Conservation (phyloP, 2,113 vertebrate genomes). For the Podilymbus podiceps region DNA sequence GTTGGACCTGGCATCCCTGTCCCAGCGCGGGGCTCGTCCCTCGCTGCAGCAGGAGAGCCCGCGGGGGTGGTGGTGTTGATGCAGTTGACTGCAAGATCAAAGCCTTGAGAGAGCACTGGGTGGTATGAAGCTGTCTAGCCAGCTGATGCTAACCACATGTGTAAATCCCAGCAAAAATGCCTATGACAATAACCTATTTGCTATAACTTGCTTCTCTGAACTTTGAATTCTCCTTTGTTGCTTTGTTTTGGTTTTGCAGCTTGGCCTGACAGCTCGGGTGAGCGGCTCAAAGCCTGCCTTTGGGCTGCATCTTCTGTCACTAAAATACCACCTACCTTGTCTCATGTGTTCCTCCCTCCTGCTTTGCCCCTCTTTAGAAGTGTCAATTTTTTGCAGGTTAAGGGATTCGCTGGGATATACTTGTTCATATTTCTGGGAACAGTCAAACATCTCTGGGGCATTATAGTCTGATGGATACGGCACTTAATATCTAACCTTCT, state of each 20-base stretch:
- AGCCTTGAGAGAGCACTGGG: not conserved
- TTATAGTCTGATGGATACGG: not conserved
- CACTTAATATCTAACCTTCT: not conserved
- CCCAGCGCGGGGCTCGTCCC: not conserved
- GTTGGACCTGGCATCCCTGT: not conserved
- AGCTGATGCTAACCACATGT: not conserved
- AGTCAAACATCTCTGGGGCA: not conserved
- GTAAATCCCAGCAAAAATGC: not conserved
- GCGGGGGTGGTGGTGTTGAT: fast-evolving
- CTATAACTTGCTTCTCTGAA: not conserved
- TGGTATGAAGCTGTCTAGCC: not conserved
- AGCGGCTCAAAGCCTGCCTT: not conserved
- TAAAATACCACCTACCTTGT: not conserved
- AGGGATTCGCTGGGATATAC: not conserved
- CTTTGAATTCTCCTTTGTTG: not conserved
- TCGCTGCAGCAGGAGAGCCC: not conserved
- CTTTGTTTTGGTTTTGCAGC: not conserved
- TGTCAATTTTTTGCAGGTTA: not conserved
- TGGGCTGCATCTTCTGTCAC: not conserved
- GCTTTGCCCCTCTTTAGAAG: not conserved
- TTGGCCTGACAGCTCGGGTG: not conserved
- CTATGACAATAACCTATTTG: not conserved
- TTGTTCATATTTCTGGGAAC: not conserved
- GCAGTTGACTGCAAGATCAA: not conserved
- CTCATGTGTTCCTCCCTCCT: not conserved